Conservation (phyloP, 2,797 vertebrate genomes). For the Lateolabrax maculatus region DNA sequence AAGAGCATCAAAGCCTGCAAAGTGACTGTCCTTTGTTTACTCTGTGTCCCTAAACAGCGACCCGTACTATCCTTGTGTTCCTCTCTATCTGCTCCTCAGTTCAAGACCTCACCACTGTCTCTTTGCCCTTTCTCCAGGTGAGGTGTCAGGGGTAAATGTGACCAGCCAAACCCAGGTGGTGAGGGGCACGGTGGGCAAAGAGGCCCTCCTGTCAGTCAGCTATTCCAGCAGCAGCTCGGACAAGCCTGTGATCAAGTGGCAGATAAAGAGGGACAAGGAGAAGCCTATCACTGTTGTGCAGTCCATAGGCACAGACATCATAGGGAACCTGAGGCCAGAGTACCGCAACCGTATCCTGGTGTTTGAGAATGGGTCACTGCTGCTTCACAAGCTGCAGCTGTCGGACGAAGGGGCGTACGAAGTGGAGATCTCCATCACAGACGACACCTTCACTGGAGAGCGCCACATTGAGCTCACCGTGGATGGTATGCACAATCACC, state of each 20-base stretch:
- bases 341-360: conserved; percentile 94
- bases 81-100: neutral
- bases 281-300: conserved; percentile 95
- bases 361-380: conserved; percentile 94
- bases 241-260: conserved; percentile 97
- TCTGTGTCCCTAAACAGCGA: conserved; percentile 3
- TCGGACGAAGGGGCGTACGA: conserved; percentile 94
- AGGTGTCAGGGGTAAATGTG: conserved; percentile 92
- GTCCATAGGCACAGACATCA: conserved; percentile 94
- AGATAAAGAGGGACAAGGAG: conserved; percentile 91
- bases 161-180: conserved; percentile 91
- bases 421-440: conserved; percentile 98
- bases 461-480: conserved; percentile 94
- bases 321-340: conserved; percentile 94
- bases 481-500: conserved; percentile 86
- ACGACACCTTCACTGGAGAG: conserved; percentile 96
- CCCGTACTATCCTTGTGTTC: neutral
- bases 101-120: neutral
- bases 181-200: conserved; percentile 90
- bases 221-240: conserved; percentile 94
- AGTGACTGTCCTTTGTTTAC: conserved; percentile 11
- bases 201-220: conserved; percentile 93
- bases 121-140: conserved; percentile 76
- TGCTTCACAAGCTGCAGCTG: conserved; percentile 92
- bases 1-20: conserved; percentile 10